These are phyloP conservation scores for Cephalopterus ornatus DNA, from an alignment of 2,113 vertebrate genomes.

Conservation along the genomic window DNA sequence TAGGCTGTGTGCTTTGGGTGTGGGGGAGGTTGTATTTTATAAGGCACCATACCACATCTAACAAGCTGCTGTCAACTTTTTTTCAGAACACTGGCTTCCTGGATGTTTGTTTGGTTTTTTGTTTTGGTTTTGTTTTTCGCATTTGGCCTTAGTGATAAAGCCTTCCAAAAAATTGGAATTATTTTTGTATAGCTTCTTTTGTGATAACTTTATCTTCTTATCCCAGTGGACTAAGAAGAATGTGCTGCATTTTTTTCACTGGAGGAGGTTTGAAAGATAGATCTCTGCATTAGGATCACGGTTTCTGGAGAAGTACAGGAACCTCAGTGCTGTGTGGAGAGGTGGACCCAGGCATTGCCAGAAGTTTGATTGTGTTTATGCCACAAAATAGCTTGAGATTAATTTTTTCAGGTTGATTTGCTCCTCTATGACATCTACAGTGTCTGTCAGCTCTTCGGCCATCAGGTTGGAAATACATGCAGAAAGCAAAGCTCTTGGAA, in stretches of 20 bases:
- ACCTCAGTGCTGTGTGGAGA: not conserved
- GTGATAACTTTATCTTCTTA: not conserved
- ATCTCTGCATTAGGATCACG: not conserved
- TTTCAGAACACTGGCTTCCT: not conserved
- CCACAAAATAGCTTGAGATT: not conserved
- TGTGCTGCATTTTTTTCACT: not conserved
- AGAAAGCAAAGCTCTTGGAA: not conserved
- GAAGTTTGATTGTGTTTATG: not conserved
- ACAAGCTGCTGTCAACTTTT: not conserved
- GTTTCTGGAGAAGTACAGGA: not conserved
- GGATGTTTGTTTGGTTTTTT: not conserved
- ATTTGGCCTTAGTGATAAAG: not conserved
- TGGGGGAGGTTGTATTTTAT: not conserved
- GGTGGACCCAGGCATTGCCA: not conserved
- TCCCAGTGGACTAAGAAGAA: not conserved
- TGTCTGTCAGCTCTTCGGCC: not conserved
- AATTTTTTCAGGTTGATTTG: not conserved
- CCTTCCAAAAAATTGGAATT: not conserved
- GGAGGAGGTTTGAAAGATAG: not conserved
- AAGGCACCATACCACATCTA: not conserved
- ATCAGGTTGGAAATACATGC: not conserved
- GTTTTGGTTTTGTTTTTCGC: too few relatives aligned
- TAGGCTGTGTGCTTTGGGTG: not conserved
- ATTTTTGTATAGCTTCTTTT: not conserved
- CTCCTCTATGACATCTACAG: not conserved